Evolutionary conservation across 2,888 invertebrate species (phyloP).

Genomic region (Xestia c-nigrum): DNA sequence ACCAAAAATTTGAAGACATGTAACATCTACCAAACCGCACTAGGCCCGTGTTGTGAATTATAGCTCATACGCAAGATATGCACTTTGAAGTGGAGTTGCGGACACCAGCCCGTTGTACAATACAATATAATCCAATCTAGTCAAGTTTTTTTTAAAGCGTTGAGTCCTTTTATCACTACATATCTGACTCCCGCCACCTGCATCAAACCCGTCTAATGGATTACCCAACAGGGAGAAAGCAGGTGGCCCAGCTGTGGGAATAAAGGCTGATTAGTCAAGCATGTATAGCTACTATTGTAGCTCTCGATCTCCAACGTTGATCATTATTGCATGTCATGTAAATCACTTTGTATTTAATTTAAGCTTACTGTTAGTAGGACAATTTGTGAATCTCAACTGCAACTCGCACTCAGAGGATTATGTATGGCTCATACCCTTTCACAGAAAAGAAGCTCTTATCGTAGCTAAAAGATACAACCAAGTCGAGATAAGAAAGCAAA

Average conservation of each 20-base stretch:
- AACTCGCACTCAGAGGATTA: not conserved
- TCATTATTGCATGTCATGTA: not conserved
- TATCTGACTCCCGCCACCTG: not conserved
- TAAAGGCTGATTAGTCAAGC: not conserved
- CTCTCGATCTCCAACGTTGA: not conserved
- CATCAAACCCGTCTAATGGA: not conserved
- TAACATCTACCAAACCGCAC: no score
- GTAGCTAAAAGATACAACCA: no score
- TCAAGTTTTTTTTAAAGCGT: no score
- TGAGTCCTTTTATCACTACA: no score
- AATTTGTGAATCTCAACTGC: not conserved
- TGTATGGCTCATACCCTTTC: not conserved
- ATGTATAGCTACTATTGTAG: not conserved
- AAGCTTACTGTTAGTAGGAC: not conserved
- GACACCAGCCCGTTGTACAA: no score
- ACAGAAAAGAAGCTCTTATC: not conserved
- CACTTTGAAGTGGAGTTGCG: no score
- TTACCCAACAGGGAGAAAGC: not conserved
- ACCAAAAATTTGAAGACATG: no score
- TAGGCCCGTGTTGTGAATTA: no score
- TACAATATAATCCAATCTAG: no score
- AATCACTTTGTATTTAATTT: not conserved
- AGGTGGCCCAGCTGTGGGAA: not conserved
- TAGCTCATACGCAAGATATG: no score
- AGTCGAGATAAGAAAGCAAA: no score